Evolutionary conservation across 1,140 invertebrate species (phyloP), one percentile per base, ranked within the genome.

Genomic region (Yoshiicerus persimilis): DNA sequence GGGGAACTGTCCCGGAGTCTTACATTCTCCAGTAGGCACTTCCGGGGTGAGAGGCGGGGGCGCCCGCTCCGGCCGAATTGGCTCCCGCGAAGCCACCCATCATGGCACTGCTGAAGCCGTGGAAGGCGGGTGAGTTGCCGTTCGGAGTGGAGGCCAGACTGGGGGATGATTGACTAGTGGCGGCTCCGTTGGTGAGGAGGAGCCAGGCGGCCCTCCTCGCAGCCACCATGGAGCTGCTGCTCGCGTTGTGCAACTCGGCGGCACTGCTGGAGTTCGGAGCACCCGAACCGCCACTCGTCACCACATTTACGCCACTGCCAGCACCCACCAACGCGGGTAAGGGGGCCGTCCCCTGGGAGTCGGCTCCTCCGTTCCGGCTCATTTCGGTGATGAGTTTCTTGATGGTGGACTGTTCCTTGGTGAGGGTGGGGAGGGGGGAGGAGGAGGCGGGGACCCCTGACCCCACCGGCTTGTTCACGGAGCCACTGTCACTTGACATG

Each of bases 21-120:
- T n/a, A 80, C 75, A 80, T 80, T 80, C 75, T 80, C 75, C 75
- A 80, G 75, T 80, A 80, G 0, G 75, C 75, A n/a, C 34, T 80
- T 80, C 75, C 75, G 16, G 75, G 32, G n/a, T 80, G 75, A 38
- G 75, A 23, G 4, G 75, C 34, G n/a, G 32, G 16, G 20, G 70
- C 70, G 1, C 70, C 70, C 0, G 75, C 34, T 23, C 75, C 75
- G 10, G 66, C 75, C 27, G 27, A 8, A 80, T 36, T 80, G 20
- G 32, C 75, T 10, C 75, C 75, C 4, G 30, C 34, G 23, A 80
- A 80, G 11, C 75, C 75, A 32, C 75, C n/a, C 75, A 80, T 80
- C 75, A 80, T 80, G 30, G 75, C 75, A 38, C 34, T 80, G 11
- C 75, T 80, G 75, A 80, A 38, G 1, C 75, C 75, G n/a, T 80